phyloP scores from a whole-genome alignment of 1,140 invertebrate species.

The Nylanderia fulva region DNA sequence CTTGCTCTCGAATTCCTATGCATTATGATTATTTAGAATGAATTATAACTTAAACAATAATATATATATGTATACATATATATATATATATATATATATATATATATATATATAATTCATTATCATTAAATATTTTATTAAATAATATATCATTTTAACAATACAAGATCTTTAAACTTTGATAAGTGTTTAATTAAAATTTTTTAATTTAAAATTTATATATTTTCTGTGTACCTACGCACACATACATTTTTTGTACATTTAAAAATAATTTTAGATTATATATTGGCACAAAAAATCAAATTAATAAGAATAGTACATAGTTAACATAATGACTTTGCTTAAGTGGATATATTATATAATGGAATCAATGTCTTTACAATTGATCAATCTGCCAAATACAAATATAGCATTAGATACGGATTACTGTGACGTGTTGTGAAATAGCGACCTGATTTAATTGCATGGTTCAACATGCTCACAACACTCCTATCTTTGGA shows the following conservation, averaged over 20 bases:
- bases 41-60: too few species aligned
- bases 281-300: slow-evolving; percentile 12
- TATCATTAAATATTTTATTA: not conserved
- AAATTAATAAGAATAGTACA: slow-evolving; percentile 42
- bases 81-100: too few species aligned
- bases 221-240: not conserved
- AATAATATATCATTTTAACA: not conserved
- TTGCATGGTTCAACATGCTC: slow-evolving; percentile 74
- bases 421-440: slow-evolving; percentile 77
- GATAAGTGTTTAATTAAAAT: too few species aligned
- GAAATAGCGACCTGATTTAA: slow-evolving; percentile 83
- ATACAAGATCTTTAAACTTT: not conserved
- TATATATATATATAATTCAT: too few species aligned
- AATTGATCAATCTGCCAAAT: slow-evolving; percentile 82
- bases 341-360: slow-evolving; percentile 64
- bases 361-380: slow-evolving; percentile 77
- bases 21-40: slow-evolving; percentile 30
- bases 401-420: slow-evolving; percentile 83
- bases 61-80: too few species aligned
- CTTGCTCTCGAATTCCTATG: slow-evolving; percentile 89
- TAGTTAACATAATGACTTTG: slow-evolving; percentile 25
- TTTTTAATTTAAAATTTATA: not conserved
- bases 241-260: not conserved
- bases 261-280: slow-evolving; percentile 32
- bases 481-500: slow-evolving; percentile 79